These are phyloP conservation scores for Esox niger DNA, from an alignment of 2,113 vertebrate genomes.

Conservation along the genomic window DNA sequence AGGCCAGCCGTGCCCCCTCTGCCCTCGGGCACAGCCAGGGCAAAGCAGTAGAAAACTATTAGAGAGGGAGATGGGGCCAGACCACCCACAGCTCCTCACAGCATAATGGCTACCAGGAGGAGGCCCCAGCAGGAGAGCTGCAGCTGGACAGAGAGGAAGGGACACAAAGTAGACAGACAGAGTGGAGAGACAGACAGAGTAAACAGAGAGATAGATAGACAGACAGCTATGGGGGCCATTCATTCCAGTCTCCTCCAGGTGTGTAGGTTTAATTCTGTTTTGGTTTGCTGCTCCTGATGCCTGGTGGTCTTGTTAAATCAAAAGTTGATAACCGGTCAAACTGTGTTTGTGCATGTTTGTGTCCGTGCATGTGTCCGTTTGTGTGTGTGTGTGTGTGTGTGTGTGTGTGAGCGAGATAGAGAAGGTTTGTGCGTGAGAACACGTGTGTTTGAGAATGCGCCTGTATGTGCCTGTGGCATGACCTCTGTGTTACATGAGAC, in stretches of 20 bases:
- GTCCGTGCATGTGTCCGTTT: constrained; percentile 23
- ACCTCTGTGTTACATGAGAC: too few relatives aligned
- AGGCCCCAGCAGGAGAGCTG: constrained; percentile 68
- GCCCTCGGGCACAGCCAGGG: constrained; percentile 89
- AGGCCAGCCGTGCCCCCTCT: constrained; percentile 66
- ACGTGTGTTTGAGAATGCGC: background rate
- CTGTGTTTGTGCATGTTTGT: constrained; percentile 2
- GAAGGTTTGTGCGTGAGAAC: background rate
- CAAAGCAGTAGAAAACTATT: constrained; percentile 86
- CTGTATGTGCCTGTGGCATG: constrained; percentile 8
- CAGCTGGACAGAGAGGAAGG: constrained; percentile 51
- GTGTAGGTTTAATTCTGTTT: constrained; percentile 23
- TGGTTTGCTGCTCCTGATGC: constrained; percentile 7
- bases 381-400: constrained; percentile 8
- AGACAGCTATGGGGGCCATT: constrained; percentile 40
- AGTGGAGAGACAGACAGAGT: background rate
- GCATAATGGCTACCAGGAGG: constrained; percentile 79
- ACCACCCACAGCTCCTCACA: constrained; percentile 88
- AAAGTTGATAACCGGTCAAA: background rate
- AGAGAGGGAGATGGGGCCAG: constrained; percentile 63
- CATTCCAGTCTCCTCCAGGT: constrained; percentile 58
- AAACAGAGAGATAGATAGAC: constrained; percentile 22
- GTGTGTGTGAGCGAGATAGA: constrained; percentile 5
- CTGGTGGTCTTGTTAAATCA: constrained; percentile 14
- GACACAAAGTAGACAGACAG: background rate